Percentiles rank a stretch among this genome's conserved stretches.
phyloP scores from a whole-genome alignment of 2,888 invertebrate species.

The Harpalus rufipes region DNA sequence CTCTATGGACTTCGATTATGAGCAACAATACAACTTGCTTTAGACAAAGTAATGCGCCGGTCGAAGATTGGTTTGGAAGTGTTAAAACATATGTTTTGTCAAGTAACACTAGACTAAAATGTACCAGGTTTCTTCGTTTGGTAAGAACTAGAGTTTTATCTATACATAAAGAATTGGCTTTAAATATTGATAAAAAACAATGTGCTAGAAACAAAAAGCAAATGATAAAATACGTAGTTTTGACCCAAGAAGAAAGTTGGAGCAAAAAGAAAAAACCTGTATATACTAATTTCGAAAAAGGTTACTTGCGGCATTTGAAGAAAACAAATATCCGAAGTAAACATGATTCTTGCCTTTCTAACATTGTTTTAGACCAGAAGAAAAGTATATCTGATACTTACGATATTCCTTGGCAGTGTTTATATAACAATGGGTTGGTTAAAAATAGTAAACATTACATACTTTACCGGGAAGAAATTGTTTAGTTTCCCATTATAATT shows the following conservation, averaged over 20 bases:
- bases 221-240: too few relatives aligned
- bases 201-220: conserved; percentile 23
- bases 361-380: too few relatives aligned
- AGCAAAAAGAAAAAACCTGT: too few relatives aligned
- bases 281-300: not conserved
- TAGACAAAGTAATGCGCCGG: conserved; percentile 23
- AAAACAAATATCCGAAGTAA: too few relatives aligned
- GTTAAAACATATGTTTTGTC: not conserved
- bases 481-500: too few relatives aligned
- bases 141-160: conserved; percentile 10
- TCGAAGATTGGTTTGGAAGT: conserved; percentile 25
- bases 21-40: not conserved
- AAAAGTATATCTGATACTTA: too few relatives aligned
- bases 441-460: too few relatives aligned
- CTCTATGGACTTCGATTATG: not conserved
- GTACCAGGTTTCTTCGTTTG: conserved; percentile 13
- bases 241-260: too few relatives aligned
- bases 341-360: too few relatives aligned
- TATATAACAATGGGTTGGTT: too few relatives aligned
- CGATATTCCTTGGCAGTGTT: too few relatives aligned
- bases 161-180: conserved; percentile 3
- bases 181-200: conserved; percentile 7
- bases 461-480: too few relatives aligned
- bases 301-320: not conserved
- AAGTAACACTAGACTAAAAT: not conserved